A percentile compares a stretch with the other conserved stretches of the same genome.
phyloP scores from a whole-genome alignment of 1,140 invertebrate species.

The Panulirus ornatus region DNA sequence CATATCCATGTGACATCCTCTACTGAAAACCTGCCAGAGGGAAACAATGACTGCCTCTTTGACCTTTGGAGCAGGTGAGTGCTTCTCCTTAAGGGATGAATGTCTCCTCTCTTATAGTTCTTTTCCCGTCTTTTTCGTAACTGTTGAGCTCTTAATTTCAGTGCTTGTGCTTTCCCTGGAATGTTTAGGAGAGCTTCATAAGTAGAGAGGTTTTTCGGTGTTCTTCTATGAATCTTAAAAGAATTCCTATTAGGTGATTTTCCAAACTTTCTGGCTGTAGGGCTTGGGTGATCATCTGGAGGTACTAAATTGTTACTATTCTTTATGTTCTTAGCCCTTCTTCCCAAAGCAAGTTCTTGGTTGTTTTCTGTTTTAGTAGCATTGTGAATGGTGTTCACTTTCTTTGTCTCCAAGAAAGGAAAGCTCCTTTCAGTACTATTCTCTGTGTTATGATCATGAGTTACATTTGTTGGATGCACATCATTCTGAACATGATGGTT shows the following conservation, averaged over 20 bases:
- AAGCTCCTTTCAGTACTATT: neutral
- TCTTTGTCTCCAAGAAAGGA: neutral
- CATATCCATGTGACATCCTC: conserved; percentile 55
- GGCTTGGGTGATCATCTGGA: neutral
- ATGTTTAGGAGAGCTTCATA: neutral
- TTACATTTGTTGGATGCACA: neutral
- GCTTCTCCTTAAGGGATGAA: conserved; percentile 34
- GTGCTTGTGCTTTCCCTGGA: neutral
- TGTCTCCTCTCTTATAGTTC: neutral
- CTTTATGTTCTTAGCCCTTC: no score
- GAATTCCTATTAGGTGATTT: neutral
- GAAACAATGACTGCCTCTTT: conserved; percentile 8
- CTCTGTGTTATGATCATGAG: neutral
- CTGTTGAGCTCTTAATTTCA: neutral
- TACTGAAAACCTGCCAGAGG: conserved; percentile 14
- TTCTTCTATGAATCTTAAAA: neutral
- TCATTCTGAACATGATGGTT: neutral
- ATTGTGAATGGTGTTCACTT: neutral
- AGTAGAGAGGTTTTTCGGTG: neutral
- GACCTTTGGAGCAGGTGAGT: neutral
- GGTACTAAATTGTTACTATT: no score
- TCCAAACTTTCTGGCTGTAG: no score
- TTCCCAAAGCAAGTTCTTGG: neutral
- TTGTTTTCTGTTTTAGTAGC: neutral
- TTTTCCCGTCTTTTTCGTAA: neutral